Base-by-base conservation (phyloP, 2,113 vertebrate species). In the Catharus fuscescens region DNA sequence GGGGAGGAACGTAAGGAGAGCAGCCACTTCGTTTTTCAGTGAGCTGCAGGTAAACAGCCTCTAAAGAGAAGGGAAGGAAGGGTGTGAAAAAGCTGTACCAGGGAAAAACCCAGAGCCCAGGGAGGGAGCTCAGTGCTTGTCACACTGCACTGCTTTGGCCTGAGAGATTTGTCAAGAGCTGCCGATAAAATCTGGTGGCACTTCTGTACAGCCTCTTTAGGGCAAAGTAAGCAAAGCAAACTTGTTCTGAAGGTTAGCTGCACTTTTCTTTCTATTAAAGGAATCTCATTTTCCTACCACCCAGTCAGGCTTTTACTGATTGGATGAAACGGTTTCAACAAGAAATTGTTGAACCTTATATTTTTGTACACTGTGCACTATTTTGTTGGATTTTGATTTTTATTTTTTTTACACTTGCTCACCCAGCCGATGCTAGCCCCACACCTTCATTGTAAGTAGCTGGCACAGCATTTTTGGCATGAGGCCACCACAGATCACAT, bases 21-120 rank as follows among this genome's bases (percentile, higher is more conserved):
- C 3, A 1, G 57, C 16, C 15, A 8, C 50, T 31, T 77, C n/a
- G 52, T 18, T 74, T 44, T 17, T 47, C 0, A 0, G 26, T 34
- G 23, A 80, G 64, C 50, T 72, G 44, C 71, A 36, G 29, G 38
- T 48, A 44, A 79, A 61, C 24, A 71, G n/a, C n/a, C 40, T 45
- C 18, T 23, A 16, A 44, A 34, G 4, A 14, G 38, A n/a, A 61
- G 23, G 34, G 23, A 50, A 38, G 18, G 71, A 18, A 60, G 19
- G 24, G 44, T 53, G 40, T 54, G 62, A 53, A 80, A 67, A 48
- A 82, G 14, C 28, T 64, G 31, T 64, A 25, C 34, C 24, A 26
- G 40, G 70, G 28, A 45, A 64, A 47, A 52, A 9, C 4, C 1
- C 1, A 57, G 64, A 29, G 38, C 31, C 2, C 26, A 10, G 34